phyloP scores from a whole-genome alignment of 1,140 invertebrate species.

The Diplogasteroides magnus region DNA sequence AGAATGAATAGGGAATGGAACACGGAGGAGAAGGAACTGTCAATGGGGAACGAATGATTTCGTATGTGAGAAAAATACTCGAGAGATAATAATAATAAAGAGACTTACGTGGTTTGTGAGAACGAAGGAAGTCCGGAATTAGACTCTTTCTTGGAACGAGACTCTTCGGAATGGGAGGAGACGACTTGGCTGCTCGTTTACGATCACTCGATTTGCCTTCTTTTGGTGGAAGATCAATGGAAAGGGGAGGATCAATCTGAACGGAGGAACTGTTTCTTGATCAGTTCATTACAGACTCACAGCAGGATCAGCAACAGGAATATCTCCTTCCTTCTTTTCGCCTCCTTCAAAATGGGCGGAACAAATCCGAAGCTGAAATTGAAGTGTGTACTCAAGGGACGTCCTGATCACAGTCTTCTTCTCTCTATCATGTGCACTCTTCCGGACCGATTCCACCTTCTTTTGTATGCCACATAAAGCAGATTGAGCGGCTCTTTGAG shows the following conservation, averaged over 20 bases:
- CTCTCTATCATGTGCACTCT: no score
- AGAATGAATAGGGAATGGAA: neutral
- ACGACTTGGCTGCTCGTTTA: neutral
- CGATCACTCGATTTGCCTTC: conserved; percentile 41
- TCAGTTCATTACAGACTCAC: conserved; percentile 24
- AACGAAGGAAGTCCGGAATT: neutral
- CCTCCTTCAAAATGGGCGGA: conserved; percentile 57
- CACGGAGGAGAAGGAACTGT: neutral
- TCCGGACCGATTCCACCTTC: no score
- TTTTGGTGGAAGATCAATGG: conserved; percentile 55
- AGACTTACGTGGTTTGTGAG: neutral
- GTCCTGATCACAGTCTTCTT: no score
- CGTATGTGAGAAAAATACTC: neutral
- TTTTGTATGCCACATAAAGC: no score
- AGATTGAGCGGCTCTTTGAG: no score
- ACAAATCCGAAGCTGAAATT: conserved; percentile 56
- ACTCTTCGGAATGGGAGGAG: neutral
- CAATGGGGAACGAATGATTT: neutral
- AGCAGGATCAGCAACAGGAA: conserved; percentile 56
- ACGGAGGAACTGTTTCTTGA: conserved; percentile 15
- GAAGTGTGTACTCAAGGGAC: no score
- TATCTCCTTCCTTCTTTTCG: conserved; percentile 57
- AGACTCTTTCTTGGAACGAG: neutral
- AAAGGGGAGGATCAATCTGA: conserved; percentile 54
- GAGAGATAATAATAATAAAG: neutral